Evolutionary conservation across 2,888 invertebrate genomes (phyloP), one percentile per base, ranked within the genome.

Genomic region (Himalopsyche kuldschensis): DNA sequence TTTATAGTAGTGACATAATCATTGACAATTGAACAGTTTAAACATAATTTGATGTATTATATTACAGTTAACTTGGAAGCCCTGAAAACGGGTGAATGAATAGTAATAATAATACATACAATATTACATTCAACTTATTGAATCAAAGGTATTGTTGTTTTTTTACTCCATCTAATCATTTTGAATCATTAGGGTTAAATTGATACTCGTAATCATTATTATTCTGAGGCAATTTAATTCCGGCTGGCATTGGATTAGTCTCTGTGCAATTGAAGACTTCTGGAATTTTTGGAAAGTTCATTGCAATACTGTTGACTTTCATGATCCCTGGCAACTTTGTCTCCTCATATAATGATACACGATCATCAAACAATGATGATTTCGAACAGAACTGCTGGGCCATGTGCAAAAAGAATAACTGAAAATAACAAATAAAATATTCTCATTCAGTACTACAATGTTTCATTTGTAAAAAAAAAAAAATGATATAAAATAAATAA

Each of bases 311-410:
- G 78, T 85, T 85, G 8, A 83, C 80, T 4, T 32, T 41, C n/a
- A 84, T 77, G 27, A 83, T 31, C 10, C 75, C 48, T 10, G 85
- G 85, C 3, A 85, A 35, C n/a, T 41, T n/a, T 63, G 24, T 30
- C 27, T 79, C 76, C 55, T 83, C 85, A 30, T 76, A 81, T 4
- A 82, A 20, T 20, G 75, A n/a, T 4, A 78, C 31, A n/a, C 15
- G 80, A 32, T 82, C 78, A 11, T 82, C 81, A 11, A 79, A 83
- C 3, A 80, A 17, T 5, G 78, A n/a, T 41, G 30, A 63, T 55
- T 83, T 81, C 4, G 75, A 77, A 46, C 85, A 85, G 63, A 79
- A 85, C 32, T 81, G 79, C 32, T 85, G 85, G 30, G 83, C 81
- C 69, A 83, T 27, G 5, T 79, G 75, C 6, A 85, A 20, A 77